Conservation (phyloP, 2,113 vertebrate species). For the Rhea americana region DNA sequence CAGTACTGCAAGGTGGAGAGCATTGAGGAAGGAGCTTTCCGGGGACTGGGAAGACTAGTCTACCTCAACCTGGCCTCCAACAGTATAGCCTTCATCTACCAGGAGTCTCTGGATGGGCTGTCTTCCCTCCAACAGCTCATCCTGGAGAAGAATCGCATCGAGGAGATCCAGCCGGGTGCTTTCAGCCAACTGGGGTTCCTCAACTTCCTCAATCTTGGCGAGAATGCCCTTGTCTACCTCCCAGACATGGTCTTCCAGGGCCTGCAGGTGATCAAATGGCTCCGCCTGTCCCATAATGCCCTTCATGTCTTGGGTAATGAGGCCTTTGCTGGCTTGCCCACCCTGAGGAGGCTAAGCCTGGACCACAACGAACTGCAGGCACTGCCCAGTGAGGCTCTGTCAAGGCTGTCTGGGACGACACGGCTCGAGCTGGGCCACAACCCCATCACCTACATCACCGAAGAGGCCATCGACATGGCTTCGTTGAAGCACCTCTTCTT, state of each 20-base stretch:
- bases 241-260: constrained; percentile 95
- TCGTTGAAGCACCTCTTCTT: constrained; percentile 87
- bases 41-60: constrained; percentile 86
- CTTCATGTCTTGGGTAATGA: constrained; percentile 88
- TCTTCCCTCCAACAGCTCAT: constrained; percentile 86
- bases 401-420: constrained; percentile 81
- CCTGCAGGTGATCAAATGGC: constrained; percentile 86
- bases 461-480: constrained; percentile 86
- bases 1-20: constrained; percentile 83
- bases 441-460: constrained; percentile 87
- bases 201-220: constrained; percentile 84
- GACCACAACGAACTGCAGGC: constrained; percentile 94
- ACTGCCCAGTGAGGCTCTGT: constrained; percentile 85
- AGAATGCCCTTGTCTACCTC: constrained; percentile 90
- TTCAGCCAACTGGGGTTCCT: constrained; percentile 89
- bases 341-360: constrained; percentile 86
- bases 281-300: constrained; percentile 89
- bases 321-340: constrained; percentile 87
- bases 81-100: constrained; percentile 84
- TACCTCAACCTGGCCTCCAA: constrained; percentile 91
- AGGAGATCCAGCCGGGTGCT: constrained; percentile 90
- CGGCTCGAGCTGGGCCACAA: constrained; percentile 89
- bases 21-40: constrained; percentile 91
- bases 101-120: constrained; percentile 92
- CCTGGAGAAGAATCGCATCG: constrained; percentile 84